Evolutionary conservation across 2,888 invertebrate genomes (phyloP), one percentile per base, ranked within the genome.

Genomic region (Tachina lurida): DNA sequence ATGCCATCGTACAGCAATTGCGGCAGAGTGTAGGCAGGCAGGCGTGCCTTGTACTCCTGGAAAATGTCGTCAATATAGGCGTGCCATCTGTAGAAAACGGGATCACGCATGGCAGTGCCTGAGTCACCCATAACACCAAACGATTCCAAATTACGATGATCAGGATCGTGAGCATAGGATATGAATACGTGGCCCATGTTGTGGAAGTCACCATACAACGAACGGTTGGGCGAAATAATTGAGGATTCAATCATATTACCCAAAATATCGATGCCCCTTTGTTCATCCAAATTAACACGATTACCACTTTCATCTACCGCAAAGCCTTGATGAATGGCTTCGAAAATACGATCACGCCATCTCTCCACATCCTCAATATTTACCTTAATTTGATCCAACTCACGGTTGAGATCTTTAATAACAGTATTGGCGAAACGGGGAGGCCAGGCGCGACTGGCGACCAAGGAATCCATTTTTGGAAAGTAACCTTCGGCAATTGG

Each of bases 11-110:
- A 92, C 86, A 87, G 89, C 15, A 92, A 84, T 84, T 92, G 90
- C 0, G 88, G 87, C 22, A 88, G 84, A 0, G 93, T 93, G 91
- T 97, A 97, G 2, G 95, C 94, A 0, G 95, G 93, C 45, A 97
- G 93, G 12, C 95, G 95, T 84, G 94, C 93, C 92, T 97, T 97
- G 92, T 95, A 95, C 87, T 95, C 94, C 88, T 95, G 94, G 94
- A 97, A 97, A 41, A 97, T 93, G 88, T 96, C 95, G 89, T 97
- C 96, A 41, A 97, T 93, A 91, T 95, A 96, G 0, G 95, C 94
- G 90, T 97, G 97, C 96, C 96, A 97, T 90, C 96, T 95, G 93
- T 97, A 97, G 94, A 97, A 97, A 17, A 96, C 93, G 0, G 97
- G 97, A 93, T 97, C 97, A 7, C 97, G 94, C 97, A 97, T 97